A percentile compares a stretch with the other conserved stretches of the same genome.
Evolutionary conservation across 1,140 invertebrate species (phyloP).

Genomic region (Hylaeus anthracinus): DNA sequence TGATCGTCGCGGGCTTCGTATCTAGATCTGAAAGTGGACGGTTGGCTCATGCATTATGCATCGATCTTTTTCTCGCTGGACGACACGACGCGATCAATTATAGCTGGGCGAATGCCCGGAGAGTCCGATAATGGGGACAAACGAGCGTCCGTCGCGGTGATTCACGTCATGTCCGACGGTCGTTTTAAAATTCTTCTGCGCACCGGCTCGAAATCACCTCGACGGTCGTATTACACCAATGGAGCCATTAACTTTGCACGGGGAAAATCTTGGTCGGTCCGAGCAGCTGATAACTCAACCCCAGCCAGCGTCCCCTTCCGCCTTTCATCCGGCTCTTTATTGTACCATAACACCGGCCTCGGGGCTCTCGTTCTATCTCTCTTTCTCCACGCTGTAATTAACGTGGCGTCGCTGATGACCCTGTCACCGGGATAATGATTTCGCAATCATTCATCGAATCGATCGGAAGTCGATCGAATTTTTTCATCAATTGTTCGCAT

Average conservation of each 20-base stretch:
- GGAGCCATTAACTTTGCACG: conserved; percentile 30
- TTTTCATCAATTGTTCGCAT: too few species aligned
- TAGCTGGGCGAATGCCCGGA: conserved; percentile 33
- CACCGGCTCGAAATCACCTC: not conserved
- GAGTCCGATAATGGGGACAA: conserved; percentile 40
- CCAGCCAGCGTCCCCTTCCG: not conserved
- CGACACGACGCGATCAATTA: conserved; percentile 41
- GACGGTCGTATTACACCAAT: conserved; percentile 30
- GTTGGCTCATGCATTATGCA: conserved; percentile 36
- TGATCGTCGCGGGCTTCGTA: not conserved
- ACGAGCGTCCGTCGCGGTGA: conserved; percentile 42
- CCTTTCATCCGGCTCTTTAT: conserved; percentile 4
- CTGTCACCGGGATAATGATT: not conserved
- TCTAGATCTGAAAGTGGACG: conserved; percentile 13
- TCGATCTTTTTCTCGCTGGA: conserved; percentile 15
- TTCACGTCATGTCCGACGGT: conserved; percentile 26
- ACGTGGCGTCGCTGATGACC: not conserved
- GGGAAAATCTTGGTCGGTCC: conserved; percentile 25
- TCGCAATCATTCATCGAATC: not conserved
- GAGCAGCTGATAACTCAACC: conserved; percentile 27
- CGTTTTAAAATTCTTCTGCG: conserved; percentile 41
- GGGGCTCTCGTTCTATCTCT: not conserved
- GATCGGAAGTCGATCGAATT: not conserved
- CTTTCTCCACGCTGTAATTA: not conserved
- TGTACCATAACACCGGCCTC: not conserved